Evolutionary conservation across 37 sponge, comb jelly and placozoan species (phyloP).

Genomic region (Oopsacas minuta): DNA sequence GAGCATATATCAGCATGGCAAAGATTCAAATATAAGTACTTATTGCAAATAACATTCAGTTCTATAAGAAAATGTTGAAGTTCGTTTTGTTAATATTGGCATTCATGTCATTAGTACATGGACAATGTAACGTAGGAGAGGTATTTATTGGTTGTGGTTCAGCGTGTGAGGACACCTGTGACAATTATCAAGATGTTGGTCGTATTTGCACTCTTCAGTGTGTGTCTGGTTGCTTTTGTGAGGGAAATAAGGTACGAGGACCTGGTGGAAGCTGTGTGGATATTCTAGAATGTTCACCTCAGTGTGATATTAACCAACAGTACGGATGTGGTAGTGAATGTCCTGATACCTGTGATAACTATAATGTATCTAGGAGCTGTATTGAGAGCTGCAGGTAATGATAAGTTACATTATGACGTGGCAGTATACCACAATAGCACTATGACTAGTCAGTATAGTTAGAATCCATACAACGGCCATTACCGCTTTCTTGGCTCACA

Average conservation of each 20-base stretch:
- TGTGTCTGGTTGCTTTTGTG: background rate
- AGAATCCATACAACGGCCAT: too few species aligned
- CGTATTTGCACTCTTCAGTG: background rate
- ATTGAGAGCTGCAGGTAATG: background rate
- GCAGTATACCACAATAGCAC: background rate
- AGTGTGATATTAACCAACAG: background rate
- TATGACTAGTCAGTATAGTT: too few species aligned
- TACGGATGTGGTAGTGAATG: conserved; percentile 12
- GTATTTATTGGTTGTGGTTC: background rate
- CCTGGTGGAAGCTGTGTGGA: background rate
- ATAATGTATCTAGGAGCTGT: background rate
- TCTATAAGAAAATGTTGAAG: too few species aligned
- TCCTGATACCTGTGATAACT: conserved; percentile 5
- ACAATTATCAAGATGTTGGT: background rate
- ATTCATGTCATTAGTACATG: background rate
- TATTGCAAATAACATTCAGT: too few species aligned
- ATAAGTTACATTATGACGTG: background rate
- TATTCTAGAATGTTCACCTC: background rate
- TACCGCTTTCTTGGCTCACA: too few species aligned
- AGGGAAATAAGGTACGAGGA: background rate
- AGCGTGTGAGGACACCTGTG: background rate
- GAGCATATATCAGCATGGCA: too few species aligned
- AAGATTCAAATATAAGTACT: too few species aligned
- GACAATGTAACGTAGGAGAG: background rate
- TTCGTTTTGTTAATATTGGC: background rate